These are phyloP conservation scores for Pyrgus malvae DNA, from an alignment of 2,888 invertebrate genomes.

Conservation along the genomic window DNA sequence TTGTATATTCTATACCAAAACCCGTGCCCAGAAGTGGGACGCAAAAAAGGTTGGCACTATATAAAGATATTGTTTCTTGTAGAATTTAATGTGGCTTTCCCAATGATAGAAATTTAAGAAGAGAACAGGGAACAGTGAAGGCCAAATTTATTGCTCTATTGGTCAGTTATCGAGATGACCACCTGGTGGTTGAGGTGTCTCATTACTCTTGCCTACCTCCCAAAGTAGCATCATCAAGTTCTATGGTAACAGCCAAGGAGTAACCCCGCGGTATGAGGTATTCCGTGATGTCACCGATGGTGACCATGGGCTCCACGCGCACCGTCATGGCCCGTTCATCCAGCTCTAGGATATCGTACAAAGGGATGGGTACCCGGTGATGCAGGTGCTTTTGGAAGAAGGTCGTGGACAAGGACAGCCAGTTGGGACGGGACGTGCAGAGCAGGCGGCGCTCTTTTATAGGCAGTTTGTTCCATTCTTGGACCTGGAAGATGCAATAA, in stretches of 20 bases:
- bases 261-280: constrained; percentile 85
- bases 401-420: constrained; percentile 85
- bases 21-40: too few relatives aligned
- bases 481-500: constrained; percentile 53
- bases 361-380: constrained; percentile 83
- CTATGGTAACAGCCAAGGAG: constrained; percentile 85
- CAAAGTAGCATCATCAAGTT: constrained; percentile 85
- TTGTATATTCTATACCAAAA: too few relatives aligned
- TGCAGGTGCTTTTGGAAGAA: constrained; percentile 85
- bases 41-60: too few relatives aligned
- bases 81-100: too few relatives aligned
- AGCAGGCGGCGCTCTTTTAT: constrained; percentile 72
- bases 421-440: constrained; percentile 86
- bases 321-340: constrained; percentile 81
- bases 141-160: too few relatives aligned
- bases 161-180: too few relatives aligned
- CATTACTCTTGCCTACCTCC: constrained; percentile 65
- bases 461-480: constrained; percentile 77
- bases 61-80: too few relatives aligned
- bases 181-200: too few relatives aligned
- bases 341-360: constrained; percentile 83
- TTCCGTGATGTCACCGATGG: constrained; percentile 84
- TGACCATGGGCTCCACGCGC: constrained; percentile 85
- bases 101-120: too few relatives aligned
- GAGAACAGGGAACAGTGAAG: too few relatives aligned